Percentiles rank a stretch among this genome's conserved stretches.
phyloP scores from a whole-genome alignment of 2,113 vertebrate species.

The Cyanoliseus patagonus region DNA sequence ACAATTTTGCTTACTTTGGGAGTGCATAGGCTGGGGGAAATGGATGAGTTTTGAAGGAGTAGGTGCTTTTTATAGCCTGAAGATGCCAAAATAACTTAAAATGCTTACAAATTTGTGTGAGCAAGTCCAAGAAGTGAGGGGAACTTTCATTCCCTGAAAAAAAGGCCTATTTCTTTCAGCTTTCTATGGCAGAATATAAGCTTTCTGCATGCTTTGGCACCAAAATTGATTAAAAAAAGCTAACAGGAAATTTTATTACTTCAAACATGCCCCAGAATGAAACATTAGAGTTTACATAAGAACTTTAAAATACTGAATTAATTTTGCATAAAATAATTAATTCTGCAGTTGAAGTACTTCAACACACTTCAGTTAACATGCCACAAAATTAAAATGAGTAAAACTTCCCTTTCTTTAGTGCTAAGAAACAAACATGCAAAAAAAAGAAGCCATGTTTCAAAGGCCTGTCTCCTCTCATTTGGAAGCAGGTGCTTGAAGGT shows the following conservation, averaged over 20 bases:
- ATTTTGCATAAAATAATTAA: background rate
- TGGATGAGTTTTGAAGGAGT: background rate
- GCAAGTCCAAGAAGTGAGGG: background rate
- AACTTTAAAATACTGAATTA: background rate
- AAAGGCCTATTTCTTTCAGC: background rate
- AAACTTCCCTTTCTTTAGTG: background rate
- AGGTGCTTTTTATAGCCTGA: background rate
- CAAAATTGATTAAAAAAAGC: background rate
- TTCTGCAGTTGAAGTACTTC: background rate
- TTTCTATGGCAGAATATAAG: background rate
- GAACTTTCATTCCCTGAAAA: background rate
- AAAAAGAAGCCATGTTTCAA: background rate
- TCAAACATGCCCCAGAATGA: background rate
- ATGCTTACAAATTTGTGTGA: background rate
- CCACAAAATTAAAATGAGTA: background rate
- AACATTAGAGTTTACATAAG: background rate
- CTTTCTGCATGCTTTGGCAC: background rate
- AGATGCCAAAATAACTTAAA: constrained; percentile 3
- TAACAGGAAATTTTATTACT: background rate
- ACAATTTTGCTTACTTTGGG: background rate
- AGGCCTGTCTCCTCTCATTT: background rate
- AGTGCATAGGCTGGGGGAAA: background rate
- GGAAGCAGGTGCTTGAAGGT: background rate
- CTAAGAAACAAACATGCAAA: background rate
- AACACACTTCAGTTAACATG: background rate